These are phyloP conservation scores for Furcula furcula DNA, from an alignment of 2,888 invertebrate genomes.

Conservation along the genomic window DNA sequence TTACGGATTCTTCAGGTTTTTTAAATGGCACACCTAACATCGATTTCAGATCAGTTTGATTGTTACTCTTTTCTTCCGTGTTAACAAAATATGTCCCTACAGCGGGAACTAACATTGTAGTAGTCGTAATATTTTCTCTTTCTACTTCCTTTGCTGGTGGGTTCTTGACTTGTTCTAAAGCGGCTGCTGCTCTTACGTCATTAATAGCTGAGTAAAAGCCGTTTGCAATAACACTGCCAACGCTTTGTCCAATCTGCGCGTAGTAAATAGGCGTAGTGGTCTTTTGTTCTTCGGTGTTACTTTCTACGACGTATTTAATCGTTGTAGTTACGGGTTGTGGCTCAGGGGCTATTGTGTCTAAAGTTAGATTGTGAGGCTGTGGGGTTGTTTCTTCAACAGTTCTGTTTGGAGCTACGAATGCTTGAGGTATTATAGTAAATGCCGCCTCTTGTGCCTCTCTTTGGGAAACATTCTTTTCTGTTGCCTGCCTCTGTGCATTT, in stretches of 20 bases:
- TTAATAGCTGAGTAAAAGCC: conserved; percentile 83
- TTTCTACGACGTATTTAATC: conserved; percentile 52
- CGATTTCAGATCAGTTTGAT: conserved; percentile 55
- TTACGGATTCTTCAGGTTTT: conserved; percentile 58
- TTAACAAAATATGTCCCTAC: conserved; percentile 47
- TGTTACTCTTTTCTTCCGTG: conserved; percentile 41
- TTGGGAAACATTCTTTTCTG: conserved; percentile 57
- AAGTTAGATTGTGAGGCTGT: conserved; percentile 47
- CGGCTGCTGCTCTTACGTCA: conserved; percentile 83
- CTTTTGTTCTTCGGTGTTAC: conserved; percentile 44
- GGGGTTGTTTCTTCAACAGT: conserved; percentile 51
- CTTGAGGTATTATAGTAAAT: conserved; percentile 53
- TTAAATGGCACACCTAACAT: conserved; percentile 58
- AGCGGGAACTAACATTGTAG: conserved; percentile 46
- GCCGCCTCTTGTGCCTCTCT: conserved; percentile 64
- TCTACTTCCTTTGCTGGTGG: conserved; percentile 62
- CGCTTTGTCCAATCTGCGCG: conserved; percentile 68
- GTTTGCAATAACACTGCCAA: conserved; percentile 59
- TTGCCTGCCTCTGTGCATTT: conserved; percentile 45
- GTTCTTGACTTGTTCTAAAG: conserved; percentile 81
- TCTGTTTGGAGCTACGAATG: conserved; percentile 39
- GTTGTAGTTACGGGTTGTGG: conserved; percentile 56
- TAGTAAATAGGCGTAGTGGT: conserved; percentile 73
- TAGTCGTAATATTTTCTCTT: conserved; percentile 33
- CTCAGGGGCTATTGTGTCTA: conserved; percentile 45